These are phyloP conservation scores for Potamarius usumacintae DNA, from an alignment of 2,113 vertebrate genomes.

Conservation along the genomic window DNA sequence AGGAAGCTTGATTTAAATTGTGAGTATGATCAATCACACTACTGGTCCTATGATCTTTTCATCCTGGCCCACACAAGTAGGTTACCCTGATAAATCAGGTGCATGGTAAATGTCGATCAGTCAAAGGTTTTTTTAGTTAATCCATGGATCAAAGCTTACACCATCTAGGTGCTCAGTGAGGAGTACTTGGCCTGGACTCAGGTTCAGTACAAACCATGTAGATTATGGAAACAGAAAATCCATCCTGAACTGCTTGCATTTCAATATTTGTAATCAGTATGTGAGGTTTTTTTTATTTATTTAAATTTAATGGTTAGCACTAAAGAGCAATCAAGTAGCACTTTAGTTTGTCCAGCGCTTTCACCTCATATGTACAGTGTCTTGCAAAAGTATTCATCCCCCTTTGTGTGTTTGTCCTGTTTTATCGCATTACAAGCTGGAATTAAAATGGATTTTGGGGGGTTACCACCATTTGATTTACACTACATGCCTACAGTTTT, in stretches of 20 bases:
- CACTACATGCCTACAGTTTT: no score
- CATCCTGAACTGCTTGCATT: not conserved
- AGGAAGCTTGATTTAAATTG: slow-evolving; percentile 59
- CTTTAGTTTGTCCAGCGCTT: not conserved
- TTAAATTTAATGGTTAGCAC: not conserved
- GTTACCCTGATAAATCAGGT: slow-evolving; percentile 62
- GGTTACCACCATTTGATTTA: no score
- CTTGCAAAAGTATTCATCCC: no score
- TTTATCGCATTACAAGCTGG: no score
- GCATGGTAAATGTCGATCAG: slow-evolving; percentile 62
- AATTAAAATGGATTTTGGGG: no score
- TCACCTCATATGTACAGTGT: not conserved
- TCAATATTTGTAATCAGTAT: not conserved
- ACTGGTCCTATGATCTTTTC: slow-evolving; percentile 63
- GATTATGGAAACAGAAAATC: not conserved
- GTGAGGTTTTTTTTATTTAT: not conserved
- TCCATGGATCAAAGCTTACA: slow-evolving; percentile 49
- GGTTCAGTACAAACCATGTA: not conserved
- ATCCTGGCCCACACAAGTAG: slow-evolving; percentile 48
- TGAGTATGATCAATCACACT: slow-evolving; percentile 62
- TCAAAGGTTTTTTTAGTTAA: slow-evolving; percentile 41
- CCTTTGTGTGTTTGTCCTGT: no score
- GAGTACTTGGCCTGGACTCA: not conserved
- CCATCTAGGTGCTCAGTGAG: not conserved
- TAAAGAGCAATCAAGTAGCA: not conserved